Conservation (phyloP, 2,797 vertebrate genomes). For the Oophaga sylvatica region DNA sequence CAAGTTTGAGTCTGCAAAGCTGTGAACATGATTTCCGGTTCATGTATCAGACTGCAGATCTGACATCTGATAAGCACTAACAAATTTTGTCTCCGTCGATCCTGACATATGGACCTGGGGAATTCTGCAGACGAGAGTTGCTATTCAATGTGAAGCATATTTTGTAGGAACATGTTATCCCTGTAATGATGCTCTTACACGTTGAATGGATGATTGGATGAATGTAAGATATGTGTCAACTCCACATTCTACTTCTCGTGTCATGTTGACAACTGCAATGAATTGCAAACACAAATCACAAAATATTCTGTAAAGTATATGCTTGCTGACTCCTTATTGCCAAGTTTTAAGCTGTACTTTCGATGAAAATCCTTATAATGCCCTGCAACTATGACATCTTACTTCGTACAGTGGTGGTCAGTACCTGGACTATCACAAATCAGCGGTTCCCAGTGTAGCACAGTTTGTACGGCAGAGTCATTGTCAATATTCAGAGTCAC, state of each 20-base stretch:
- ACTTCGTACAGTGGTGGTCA: too few species aligned
- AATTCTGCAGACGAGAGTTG: neutral
- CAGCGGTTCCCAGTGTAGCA: too few species aligned
- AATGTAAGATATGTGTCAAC: neutral
- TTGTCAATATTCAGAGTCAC: too few species aligned
- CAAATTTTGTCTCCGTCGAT: neutral
- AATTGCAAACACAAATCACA: neutral
- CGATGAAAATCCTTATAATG: too few species aligned
- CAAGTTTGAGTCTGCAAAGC: neutral
- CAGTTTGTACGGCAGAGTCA: too few species aligned
- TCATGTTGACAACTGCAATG: neutral
- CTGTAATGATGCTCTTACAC: conserved; percentile 2
- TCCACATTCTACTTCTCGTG: neutral
- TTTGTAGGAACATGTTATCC: neutral
- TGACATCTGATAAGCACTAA: neutral
- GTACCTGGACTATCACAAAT: too few species aligned
- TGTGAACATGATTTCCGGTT: neutral
- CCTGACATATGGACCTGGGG: neutral
- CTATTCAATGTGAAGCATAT: neutral
- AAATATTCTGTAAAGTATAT: neutral
- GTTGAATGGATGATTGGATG: neutral
- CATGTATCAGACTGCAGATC: neutral
- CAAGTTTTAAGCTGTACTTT: neutral
- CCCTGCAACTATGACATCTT: too few species aligned
- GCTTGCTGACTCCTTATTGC: neutral